These are phyloP conservation scores for Phoenicopterus ruber DNA, from an alignment of 2,113 vertebrate genomes.

Conservation along the genomic window DNA sequence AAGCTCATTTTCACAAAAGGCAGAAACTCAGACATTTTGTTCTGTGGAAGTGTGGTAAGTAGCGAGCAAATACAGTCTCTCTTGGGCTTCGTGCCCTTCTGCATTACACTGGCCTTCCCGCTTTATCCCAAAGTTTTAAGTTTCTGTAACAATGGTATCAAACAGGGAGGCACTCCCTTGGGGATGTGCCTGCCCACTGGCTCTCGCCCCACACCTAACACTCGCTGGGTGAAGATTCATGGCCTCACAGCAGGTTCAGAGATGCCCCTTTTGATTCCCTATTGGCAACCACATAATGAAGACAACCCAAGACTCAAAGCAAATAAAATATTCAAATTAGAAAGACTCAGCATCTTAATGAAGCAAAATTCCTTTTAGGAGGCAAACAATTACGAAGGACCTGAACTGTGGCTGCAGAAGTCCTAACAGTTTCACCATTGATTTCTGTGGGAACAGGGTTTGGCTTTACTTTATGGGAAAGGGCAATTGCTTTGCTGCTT, in stretches of 20 bases:
- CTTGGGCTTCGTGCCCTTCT: not conserved
- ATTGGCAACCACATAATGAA: not conserved
- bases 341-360: not conserved
- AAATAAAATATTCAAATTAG: not conserved
- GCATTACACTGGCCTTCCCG: not conserved
- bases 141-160: slow-evolving; percentile 8
- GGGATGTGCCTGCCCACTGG: not conserved
- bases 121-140: not conserved
- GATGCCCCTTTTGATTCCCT: not conserved
- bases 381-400: not conserved
- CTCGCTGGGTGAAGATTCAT: not conserved
- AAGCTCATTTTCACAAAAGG: not conserved
- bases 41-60: not conserved
- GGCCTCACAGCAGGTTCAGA: not conserved
- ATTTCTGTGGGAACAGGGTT: not conserved
- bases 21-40: slow-evolving; percentile 15
- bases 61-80: not conserved
- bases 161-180: not conserved
- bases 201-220: not conserved
- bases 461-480: not conserved
- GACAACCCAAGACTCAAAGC: not conserved
- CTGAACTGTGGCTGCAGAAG: not conserved
- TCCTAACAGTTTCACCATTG: not conserved
- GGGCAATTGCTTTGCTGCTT: not conserved
- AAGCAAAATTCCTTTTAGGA: slow-evolving; percentile 10